Percentiles rank a stretch among this genome's conserved stretches.
These are phyloP conservation scores for Nymphicus hollandicus DNA, from an alignment of 2,113 vertebrate genomes.

Conservation along the genomic window DNA sequence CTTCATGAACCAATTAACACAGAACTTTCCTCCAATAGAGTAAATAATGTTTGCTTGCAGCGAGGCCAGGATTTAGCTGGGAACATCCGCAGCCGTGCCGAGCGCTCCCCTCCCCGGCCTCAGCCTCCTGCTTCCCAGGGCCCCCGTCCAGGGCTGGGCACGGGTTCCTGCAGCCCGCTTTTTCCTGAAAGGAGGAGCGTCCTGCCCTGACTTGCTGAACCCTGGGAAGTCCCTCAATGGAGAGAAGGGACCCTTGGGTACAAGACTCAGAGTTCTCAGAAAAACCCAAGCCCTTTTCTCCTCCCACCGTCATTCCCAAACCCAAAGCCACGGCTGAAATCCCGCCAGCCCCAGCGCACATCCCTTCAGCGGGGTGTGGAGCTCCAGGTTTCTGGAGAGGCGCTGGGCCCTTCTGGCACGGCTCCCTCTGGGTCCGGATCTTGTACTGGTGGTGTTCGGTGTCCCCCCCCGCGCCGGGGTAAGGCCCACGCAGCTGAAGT, in stretches of 20 bases:
- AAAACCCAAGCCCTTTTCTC: background rate
- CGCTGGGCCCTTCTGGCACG: background rate
- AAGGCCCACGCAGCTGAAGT: slow-evolving; percentile 43
- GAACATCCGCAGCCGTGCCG: slow-evolving; percentile 35
- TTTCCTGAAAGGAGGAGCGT: slow-evolving; percentile 19
- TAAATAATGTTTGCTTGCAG: background rate
- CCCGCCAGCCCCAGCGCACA: background rate
- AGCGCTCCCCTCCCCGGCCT: slow-evolving; percentile 1
- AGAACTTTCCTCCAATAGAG: background rate
- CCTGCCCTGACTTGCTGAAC: slow-evolving; percentile 46
- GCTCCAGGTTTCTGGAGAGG: background rate
- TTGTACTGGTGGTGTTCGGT: background rate
- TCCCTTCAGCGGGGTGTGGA: background rate
- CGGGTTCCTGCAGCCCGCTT: background rate
- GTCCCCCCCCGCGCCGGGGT: background rate
- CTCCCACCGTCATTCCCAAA: background rate
- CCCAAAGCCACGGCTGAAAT: background rate
- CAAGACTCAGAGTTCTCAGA: slow-evolving; percentile 1
- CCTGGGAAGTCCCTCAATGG: slow-evolving; percentile 36
- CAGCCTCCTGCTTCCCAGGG: slow-evolving; percentile 53
- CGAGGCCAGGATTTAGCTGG: slow-evolving; percentile 4
- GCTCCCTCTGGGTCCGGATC: slow-evolving; percentile 22
- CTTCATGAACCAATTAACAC: background rate
- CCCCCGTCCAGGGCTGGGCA: slow-evolving; percentile 30
- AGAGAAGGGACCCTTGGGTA: slow-evolving; percentile 40